phyloP scores from a whole-genome alignment of 2,797 vertebrate genomes.

The Cheirogaleus major region DNA sequence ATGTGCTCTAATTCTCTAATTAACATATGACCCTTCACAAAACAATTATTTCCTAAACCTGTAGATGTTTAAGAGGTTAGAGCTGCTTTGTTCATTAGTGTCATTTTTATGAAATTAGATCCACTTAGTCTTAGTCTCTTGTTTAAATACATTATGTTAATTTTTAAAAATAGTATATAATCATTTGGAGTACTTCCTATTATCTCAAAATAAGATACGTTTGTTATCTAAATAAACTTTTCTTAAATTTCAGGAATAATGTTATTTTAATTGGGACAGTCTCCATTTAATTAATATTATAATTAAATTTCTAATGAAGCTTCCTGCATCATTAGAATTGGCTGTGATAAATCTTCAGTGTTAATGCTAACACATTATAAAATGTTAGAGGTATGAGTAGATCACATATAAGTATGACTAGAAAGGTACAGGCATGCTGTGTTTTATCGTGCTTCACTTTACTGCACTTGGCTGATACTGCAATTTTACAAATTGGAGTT shows the following conservation, averaged over 20 bases:
- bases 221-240: slow-evolving; percentile 38
- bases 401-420: background rate
- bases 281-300: slow-evolving; percentile 41
- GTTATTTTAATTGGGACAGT: background rate
- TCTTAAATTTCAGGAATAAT: slow-evolving; percentile 33
- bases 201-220: background rate
- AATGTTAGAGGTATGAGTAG: background rate
- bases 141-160: slow-evolving; percentile 19
- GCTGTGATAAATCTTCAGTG: background rate
- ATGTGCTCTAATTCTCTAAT: slow-evolving; percentile 46
- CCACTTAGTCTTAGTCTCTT: slow-evolving; percentile 40
- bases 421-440: background rate
- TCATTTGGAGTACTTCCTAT: background rate
- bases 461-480: background rate
- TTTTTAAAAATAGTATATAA: slow-evolving; percentile 9
- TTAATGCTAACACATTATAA: background rate
- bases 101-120: slow-evolving; percentile 55
- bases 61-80: slow-evolving; percentile 17
- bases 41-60: slow-evolving; percentile 60
- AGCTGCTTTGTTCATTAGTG: slow-evolving; percentile 40
- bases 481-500: background rate
- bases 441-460: background rate
- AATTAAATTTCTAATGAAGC: slow-evolving; percentile 25
- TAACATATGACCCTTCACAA: background rate
- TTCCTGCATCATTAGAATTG: slow-evolving; percentile 4